A percentile compares a stretch with the other conserved stretches of the same genome.
These are phyloP conservation scores for Drosophila micromelanica DNA, from an alignment of 1,140 invertebrate genomes.

Conservation along the genomic window DNA sequence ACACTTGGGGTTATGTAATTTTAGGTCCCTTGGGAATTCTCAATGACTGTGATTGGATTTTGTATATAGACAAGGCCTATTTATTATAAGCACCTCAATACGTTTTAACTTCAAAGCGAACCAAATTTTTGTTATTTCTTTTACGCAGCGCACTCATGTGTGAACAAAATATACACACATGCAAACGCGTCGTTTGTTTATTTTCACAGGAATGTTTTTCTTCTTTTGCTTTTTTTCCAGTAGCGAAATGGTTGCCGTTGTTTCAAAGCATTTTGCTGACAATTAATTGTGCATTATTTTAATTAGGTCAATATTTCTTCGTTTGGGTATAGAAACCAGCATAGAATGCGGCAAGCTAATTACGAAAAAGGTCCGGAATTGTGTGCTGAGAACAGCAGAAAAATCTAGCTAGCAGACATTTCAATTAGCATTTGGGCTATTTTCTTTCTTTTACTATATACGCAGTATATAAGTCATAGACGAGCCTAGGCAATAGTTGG, in stretches of 20 bases:
- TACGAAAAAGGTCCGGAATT: slow-evolving; percentile 37
- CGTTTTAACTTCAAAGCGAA: slow-evolving; percentile 59
- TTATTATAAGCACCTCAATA: slow-evolving; percentile 52
- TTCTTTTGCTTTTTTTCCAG: slow-evolving; percentile 28
- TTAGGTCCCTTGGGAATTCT: slow-evolving; percentile 35
- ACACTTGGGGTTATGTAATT: not conserved
- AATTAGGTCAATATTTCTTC: slow-evolving; percentile 62
- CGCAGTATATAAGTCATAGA: slow-evolving; percentile 15
- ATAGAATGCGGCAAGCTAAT: slow-evolving; percentile 39
- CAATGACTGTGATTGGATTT: not conserved
- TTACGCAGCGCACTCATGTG: slow-evolving; percentile 23
- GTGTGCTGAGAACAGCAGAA: slow-evolving; percentile 49
- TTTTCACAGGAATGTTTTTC: slow-evolving; percentile 18
- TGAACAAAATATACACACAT: not conserved
- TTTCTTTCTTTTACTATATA: slow-evolving; percentile 1
- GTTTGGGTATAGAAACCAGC: slow-evolving; percentile 1
- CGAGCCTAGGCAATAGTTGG: not conserved
- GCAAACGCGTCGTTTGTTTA: slow-evolving; percentile 47
- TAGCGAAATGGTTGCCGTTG: no score
- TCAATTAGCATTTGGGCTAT: slow-evolving; percentile 39
- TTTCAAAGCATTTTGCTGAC: slow-evolving; percentile 49
- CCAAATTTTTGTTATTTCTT: slow-evolving; percentile 40
- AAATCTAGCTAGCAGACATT: slow-evolving; percentile 37
- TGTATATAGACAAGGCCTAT: not conserved
- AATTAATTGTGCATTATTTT: slow-evolving; percentile 77